Conservation (phyloP, 2,797 vertebrate species). For the Sebastes taczanowskii region DNA sequence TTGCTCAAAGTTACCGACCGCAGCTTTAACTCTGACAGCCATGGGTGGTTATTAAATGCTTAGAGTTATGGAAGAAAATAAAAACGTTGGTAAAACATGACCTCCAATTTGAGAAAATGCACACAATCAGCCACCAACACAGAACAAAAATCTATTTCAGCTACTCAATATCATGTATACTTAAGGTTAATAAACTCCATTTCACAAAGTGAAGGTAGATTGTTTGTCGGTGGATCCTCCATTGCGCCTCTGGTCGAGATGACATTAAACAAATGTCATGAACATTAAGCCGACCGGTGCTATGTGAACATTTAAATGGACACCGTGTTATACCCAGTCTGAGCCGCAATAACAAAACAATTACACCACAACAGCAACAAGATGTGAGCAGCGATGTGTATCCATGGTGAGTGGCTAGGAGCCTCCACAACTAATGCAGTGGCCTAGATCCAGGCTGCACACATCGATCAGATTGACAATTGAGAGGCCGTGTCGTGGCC, state of each 20-base stretch:
- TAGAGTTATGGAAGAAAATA: neutral
- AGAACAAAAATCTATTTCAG: neutral
- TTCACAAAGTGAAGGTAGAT: neutral
- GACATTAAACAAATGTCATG: conserved; percentile 30
- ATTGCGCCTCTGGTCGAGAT: neutral
- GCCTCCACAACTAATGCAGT: conserved; percentile 58
- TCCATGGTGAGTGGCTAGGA: conserved; percentile 49
- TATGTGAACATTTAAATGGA: conserved; percentile 47
- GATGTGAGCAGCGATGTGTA: conserved; percentile 56
- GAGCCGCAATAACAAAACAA: conserved; percentile 65
- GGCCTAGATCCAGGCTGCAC: conserved; percentile 64
- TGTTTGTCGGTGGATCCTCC: neutral
- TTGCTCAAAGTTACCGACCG: too few relatives aligned
- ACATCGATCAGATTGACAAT: conserved; percentile 76
- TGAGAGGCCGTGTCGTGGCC: conserved; percentile 47
- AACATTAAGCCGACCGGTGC: conserved; percentile 15
- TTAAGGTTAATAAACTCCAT: neutral
- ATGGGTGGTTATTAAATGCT: neutral
- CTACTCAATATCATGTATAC: neutral
- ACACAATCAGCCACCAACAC: neutral
- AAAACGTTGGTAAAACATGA: neutral
- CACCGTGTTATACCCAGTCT: conserved; percentile 18
- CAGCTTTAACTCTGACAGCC: neutral
- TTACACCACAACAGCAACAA: conserved; percentile 49
- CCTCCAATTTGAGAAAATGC: neutral